Evolutionary conservation across 2,113 vertebrate species (phyloP).

Genomic region (Gambusia affinis): DNA sequence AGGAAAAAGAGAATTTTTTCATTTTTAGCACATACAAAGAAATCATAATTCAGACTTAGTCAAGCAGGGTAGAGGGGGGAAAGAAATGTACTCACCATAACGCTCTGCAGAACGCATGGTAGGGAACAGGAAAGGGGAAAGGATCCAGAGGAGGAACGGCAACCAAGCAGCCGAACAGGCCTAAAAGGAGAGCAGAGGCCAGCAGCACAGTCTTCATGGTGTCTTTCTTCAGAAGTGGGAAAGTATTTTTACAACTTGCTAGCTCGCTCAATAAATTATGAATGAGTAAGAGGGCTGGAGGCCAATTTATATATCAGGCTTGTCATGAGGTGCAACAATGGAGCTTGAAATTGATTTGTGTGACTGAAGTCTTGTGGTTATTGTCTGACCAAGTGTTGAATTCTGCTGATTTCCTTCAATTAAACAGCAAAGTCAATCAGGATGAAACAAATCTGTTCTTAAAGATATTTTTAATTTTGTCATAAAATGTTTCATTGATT

Average conservation of each 20-base stretch:
- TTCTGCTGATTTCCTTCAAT: not conserved
- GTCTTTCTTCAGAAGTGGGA: not conserved
- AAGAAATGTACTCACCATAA: constrained; percentile 33
- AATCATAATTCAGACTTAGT: no score
- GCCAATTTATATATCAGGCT: not conserved
- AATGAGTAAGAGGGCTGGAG: not conserved
- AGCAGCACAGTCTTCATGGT: constrained; percentile 28
- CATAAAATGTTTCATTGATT: not conserved
- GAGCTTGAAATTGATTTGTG: not conserved
- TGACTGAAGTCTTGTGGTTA: not conserved
- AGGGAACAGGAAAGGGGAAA: constrained; percentile 9
- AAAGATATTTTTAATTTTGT: not conserved
- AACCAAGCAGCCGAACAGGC: constrained; percentile 31
- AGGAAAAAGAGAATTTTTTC: not conserved
- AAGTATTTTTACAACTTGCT: not conserved
- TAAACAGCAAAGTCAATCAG: not conserved
- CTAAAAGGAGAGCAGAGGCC: constrained; percentile 36
- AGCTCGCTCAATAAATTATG: not conserved
- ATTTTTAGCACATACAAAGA: not conserved
- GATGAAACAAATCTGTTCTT: not conserved
- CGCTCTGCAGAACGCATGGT: constrained; percentile 50
- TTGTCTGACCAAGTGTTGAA: not conserved
- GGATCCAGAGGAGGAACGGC: not conserved
- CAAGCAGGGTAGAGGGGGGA: no score
- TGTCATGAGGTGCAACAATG: not conserved